Percentiles rank a stretch among this genome's conserved stretches.
Evolutionary conservation across 2,797 vertebrate species (phyloP).

Genomic region (Melanotaenia maccullochi): DNA sequence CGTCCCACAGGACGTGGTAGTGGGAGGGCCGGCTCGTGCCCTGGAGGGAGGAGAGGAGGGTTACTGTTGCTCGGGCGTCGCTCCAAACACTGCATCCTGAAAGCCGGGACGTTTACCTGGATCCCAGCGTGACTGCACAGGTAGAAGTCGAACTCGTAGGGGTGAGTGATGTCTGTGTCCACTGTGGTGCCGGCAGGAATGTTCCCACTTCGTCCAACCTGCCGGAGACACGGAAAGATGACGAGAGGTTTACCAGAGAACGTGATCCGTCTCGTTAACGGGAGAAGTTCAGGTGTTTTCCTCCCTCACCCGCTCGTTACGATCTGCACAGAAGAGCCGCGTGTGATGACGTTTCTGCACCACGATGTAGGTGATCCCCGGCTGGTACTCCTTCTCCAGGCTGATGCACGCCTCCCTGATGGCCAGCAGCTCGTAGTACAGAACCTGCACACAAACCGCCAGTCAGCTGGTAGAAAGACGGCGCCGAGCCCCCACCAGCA

Average conservation of each 20-base stretch:
- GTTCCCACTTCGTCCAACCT: slow-evolving; percentile 96
- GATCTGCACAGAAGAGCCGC: slow-evolving; percentile 95
- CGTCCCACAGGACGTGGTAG: slow-evolving; percentile 97
- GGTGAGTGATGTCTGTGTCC: slow-evolving; percentile 97
- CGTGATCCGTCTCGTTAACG: no score
- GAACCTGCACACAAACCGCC: slow-evolving; percentile 81
- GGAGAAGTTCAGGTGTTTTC: no score
- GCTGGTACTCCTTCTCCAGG: slow-evolving; percentile 97
- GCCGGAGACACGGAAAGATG: no score
- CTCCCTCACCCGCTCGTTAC: slow-evolving; percentile 85
- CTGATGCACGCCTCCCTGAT: slow-evolving; percentile 85
- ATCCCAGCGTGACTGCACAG: slow-evolving; percentile 99
- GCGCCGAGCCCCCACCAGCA: no score
- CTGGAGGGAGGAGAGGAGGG: slow-evolving; percentile 65
- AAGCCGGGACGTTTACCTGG: slow-evolving; percentile 84
- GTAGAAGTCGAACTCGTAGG: slow-evolving; percentile 99
- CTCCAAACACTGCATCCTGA: no score
- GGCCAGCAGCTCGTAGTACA: slow-evolving; percentile 92
- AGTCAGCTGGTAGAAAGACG: no score
- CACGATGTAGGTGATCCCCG: slow-evolving; percentile 97
- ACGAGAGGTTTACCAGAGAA: no score
- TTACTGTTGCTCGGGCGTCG: no score
- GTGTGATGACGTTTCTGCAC: slow-evolving; percentile 98
- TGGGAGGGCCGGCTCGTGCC: slow-evolving; percentile 98
- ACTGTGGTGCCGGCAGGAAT: slow-evolving; percentile 98